phyloP scores from a whole-genome alignment of 2,797 vertebrate genomes.

The Sebastes taczanowskii region DNA sequence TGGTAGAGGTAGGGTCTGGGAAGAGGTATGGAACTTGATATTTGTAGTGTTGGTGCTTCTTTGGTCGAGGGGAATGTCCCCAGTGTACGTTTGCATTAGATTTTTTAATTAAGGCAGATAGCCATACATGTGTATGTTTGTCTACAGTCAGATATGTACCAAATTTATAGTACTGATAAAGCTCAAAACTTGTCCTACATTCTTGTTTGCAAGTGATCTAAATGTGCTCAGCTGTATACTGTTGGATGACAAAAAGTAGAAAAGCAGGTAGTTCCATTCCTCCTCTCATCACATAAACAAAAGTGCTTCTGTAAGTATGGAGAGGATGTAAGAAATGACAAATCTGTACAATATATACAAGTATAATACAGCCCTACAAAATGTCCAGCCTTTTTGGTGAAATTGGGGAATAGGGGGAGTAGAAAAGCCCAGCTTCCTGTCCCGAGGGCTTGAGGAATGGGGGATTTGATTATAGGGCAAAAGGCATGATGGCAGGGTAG shows the following conservation, averaged over 20 bases:
- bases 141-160: slow-evolving; percentile 71
- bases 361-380: slow-evolving; percentile 79
- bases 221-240: slow-evolving; percentile 41
- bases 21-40: slow-evolving; percentile 79
- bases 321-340: slow-evolving; percentile 75
- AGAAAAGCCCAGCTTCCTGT: slow-evolving; percentile 61
- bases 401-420: slow-evolving; percentile 33
- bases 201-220: slow-evolving; percentile 53
- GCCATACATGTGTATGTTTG: slow-evolving; percentile 63
- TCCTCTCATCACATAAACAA: slow-evolving; percentile 79
- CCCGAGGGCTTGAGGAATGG: slow-evolving; percentile 40
- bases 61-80: slow-evolving; percentile 83
- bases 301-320: slow-evolving; percentile 81
- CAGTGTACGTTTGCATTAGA: slow-evolving; percentile 74
- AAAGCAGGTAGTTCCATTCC: slow-evolving; percentile 73
- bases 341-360: slow-evolving; percentile 81
- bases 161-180: slow-evolving; percentile 66
- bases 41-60: slow-evolving; percentile 78
- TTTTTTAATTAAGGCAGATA: slow-evolving; percentile 75
- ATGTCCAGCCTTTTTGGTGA: slow-evolving; percentile 68
- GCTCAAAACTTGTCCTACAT: slow-evolving; percentile 64
- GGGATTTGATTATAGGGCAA: slow-evolving; percentile 51
- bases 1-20: slow-evolving; percentile 72
- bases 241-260: slow-evolving; percentile 57
- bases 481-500: slow-evolving; percentile 73